Evolutionary conservation across 2,113 vertebrate species (phyloP).

Genomic region (Papio anubis): DNA sequence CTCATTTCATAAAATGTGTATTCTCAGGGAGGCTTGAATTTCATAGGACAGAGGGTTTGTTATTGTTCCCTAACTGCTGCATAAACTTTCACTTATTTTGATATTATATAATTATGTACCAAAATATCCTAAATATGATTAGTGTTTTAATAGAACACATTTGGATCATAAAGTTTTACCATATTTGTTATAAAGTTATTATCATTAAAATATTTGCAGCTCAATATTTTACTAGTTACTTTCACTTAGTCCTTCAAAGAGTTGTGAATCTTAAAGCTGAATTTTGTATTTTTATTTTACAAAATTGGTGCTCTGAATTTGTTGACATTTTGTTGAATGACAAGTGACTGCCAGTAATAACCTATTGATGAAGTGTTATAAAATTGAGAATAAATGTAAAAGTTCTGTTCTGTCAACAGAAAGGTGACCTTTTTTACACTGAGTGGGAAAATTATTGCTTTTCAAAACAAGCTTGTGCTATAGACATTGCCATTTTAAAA

Average conservation of each 20-base stretch:
- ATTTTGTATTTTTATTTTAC: background rate
- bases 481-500: background rate
- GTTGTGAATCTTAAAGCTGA: background rate
- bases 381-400: background rate
- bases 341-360: background rate
- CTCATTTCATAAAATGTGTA: background rate
- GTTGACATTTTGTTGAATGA: slow-evolving; percentile 13
- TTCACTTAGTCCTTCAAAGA: background rate
- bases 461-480: background rate
- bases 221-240: background rate
- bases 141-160: background rate
- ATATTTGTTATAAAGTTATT: background rate
- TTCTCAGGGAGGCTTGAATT: background rate
- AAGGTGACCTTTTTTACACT: background rate
- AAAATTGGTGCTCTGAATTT: background rate
- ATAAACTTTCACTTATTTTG: background rate
- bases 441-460: background rate
- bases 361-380: background rate
- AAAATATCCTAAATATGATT: background rate
- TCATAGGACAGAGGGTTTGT: background rate
- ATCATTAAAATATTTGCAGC: background rate
- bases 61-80: rapidly evolving
- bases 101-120: background rate
- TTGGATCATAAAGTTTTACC: background rate
- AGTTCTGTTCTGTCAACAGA: background rate